Conservation (phyloP, 2,888 invertebrate species). For the Rhorus exstirpatorius region DNA sequence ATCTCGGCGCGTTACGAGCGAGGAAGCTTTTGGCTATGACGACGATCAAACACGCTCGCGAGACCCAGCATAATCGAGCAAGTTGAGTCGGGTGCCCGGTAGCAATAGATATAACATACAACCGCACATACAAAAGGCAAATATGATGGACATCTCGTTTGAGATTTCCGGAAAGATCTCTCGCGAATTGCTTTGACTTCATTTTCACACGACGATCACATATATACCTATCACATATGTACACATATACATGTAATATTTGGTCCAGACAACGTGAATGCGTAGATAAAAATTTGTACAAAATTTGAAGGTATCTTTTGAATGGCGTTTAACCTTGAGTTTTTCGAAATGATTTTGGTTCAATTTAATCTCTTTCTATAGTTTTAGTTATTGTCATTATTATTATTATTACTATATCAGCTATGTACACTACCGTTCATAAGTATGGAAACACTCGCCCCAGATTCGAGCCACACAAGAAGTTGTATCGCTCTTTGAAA, state of each 20-base stretch:
- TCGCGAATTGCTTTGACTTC: conserved; percentile 25
- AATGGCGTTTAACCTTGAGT: too few relatives aligned
- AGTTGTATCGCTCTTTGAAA: too few relatives aligned
- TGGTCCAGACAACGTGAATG: too few relatives aligned
- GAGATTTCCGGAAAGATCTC: conserved; percentile 27
- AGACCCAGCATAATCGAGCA: conserved; percentile 59
- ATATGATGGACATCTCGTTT: conserved; percentile 53
- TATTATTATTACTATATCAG: not conserved
- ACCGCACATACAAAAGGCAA: conserved; percentile 32
- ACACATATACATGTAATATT: too few relatives aligned
- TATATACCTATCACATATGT: too few relatives aligned
- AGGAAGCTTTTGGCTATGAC: conserved; percentile 51
- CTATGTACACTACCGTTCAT: too few relatives aligned
- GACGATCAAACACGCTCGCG: conserved; percentile 59
- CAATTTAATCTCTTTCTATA: too few relatives aligned
- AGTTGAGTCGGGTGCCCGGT: conserved; percentile 43
- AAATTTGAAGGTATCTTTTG: too few relatives aligned
- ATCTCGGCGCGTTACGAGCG: conserved; percentile 13
- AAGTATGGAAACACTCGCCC: too few relatives aligned
- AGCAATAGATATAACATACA: conserved; percentile 20
- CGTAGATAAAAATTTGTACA: too few relatives aligned
- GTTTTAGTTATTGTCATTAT: not conserved
- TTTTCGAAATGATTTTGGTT: too few relatives aligned
- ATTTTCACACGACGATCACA: conserved; percentile 38
- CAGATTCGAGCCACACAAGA: too few relatives aligned